Base-by-base conservation (phyloP, 2,797 vertebrate species). In the Botia kubotai region DNA sequence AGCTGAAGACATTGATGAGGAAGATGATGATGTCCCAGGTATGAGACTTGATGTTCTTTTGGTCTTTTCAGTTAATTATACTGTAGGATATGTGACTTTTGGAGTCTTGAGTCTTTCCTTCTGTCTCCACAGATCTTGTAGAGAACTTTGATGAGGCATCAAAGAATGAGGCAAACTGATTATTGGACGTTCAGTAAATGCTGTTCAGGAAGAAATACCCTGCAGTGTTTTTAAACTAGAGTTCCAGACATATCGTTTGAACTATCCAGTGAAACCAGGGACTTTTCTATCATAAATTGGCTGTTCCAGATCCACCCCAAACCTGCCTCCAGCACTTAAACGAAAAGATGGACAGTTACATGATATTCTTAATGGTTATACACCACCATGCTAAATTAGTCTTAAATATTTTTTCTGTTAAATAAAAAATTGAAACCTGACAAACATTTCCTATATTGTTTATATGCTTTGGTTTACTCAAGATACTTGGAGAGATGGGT, bases 71-170 rank as follows among this genome's bases (percentile, higher is more conserved):
- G 33, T 29, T 52, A 52, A 0, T 14, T 58, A 62, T 10, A 39
- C 17, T 13, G 3, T 29, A 21, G n/a, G 0, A 43, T 1, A 1
- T 26, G 10, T 33, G 21, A 12, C 16, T 60, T 60, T 16, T 46
- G 1, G 2, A 1, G 1, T 55, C 14, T 84, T 26, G 63, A 66
- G 19, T 26, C 1, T 13, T 75, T 33, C 11, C 63, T 82, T 71
- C 43, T 19, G 72, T 21, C 72, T 92, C 84, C 90, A 60, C 92
- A 98, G 97, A 99, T 95, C 96, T 99, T 80, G 97, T 98, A 94
- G 97, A 98, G 95, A 98, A 98, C 92, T 97, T 97, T 82, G 96
- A 98, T 76, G 97, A 98, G 90, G 97, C 97, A 46, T 98, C 97
- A 72, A 98, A 98, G 93, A 97, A 97, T 69, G 97, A 98, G 92